Evolutionary conservation across 1,140 invertebrate genomes (phyloP), one percentile per base, ranked within the genome.

Genomic region (Zaprionus africanus): DNA sequence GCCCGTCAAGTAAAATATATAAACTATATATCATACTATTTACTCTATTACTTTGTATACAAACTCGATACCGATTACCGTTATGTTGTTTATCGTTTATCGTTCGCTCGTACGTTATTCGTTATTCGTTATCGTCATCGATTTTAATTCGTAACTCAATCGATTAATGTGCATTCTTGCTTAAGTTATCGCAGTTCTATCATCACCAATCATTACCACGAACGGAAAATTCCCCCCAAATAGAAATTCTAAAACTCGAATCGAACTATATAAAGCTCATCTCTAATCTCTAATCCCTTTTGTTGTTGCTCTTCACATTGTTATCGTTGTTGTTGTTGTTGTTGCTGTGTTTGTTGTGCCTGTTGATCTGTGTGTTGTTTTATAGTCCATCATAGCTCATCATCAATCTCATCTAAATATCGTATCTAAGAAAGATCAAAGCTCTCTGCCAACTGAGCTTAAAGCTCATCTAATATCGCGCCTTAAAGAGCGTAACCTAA

Each of bases 1-100:
- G 91, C 91, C 91, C 91, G 82, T 81, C 90, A 92, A 91, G 82
- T 87, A 92, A 85, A 90, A 73, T 74, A 75, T 43, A 56, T 43
- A 56, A 53, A 80, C 34, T 46, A 46, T 57, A 59, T 19, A 19
- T 22, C 19, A 51, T 24, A 51, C 54, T 34, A 31, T 17, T 66
- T 17, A 46, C 41, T 17, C 9, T 46, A 81, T 70, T 71, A 46
- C 41, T 46, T 58, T 54, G 66, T 60, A 65, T 68, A 34, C 60
- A 57, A 63, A 62, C 64, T 62, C 31, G 38, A 76, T 65, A 66
- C 46, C 41, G 57, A 70, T 38, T 38, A 64, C 28, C 41, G 41
- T 6, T 51, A 17, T 53, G 13, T 11, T 34, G 31, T 4, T 43
- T 43, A 46, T 65, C 43, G 54, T 76, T 76, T 63, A 46, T 76